Conservation (phyloP, 2,888 invertebrate species). For the Dryobotodes eremita region DNA sequence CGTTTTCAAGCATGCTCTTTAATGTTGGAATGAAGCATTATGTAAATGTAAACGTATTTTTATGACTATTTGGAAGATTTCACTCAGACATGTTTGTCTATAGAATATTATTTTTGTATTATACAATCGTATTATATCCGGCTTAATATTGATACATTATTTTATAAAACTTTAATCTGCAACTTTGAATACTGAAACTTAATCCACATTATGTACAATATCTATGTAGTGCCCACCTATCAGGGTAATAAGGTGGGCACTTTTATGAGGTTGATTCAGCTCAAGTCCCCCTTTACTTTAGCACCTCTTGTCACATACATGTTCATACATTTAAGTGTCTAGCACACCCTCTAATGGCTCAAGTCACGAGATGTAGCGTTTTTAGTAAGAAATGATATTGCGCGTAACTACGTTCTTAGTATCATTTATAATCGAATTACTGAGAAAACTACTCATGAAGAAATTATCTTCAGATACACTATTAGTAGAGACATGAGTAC, state of each 20-base stretch:
- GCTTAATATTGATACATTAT: not conserved
- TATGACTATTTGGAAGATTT: slow-evolving; percentile 4
- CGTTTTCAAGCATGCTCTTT: slow-evolving; percentile 26
- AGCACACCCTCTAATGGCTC: slow-evolving; percentile 36
- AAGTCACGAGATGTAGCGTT: slow-evolving; percentile 45
- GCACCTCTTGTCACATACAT: slow-evolving; percentile 57
- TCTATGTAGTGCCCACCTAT: not conserved
- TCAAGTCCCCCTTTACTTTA: slow-evolving; percentile 54
- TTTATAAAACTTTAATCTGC: not conserved
- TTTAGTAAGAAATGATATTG: slow-evolving; percentile 19
- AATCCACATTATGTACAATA: not conserved
- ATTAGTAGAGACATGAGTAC: not conserved
- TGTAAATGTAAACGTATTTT: slow-evolving; percentile 28
- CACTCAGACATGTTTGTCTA: too few relatives aligned
- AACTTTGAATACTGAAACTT: not conserved
- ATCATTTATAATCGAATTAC: slow-evolving; percentile 22
- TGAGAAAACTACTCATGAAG: slow-evolving; percentile 10
- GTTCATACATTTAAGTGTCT: slow-evolving; percentile 52
- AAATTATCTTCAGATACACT: slow-evolving; percentile 8
- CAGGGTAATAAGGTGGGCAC: not conserved
- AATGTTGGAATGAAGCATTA: slow-evolving; percentile 24
- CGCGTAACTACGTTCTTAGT: slow-evolving; percentile 3
- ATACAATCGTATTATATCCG: too few relatives aligned
- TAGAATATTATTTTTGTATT: not conserved
- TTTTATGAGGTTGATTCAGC: slow-evolving; percentile 16